Evolutionary conservation across 2,888 invertebrate species (phyloP), one percentile per base, ranked within the genome.

Genomic region (Pterobdella sp.): DNA sequence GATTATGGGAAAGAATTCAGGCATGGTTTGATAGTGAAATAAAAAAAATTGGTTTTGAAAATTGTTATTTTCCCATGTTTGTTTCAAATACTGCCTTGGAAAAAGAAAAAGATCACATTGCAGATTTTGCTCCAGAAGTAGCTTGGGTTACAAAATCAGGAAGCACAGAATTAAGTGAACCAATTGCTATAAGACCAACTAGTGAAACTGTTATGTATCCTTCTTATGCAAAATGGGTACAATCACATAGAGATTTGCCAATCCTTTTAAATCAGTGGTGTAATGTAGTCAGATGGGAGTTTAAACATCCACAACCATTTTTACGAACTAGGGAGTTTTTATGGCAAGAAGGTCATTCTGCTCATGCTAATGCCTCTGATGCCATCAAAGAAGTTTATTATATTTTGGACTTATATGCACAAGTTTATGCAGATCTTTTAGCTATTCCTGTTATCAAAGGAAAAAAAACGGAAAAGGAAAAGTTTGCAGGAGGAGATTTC

Each of bases 151-250:
- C 98, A 0, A 93, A 90, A 84, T 96, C 95, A 18, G 98, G 98
- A 7, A 88, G 91, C 31, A 91, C 94, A 0, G 94, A 97, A 76
- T 86, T 99, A 81, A 94, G 94, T 0, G 97, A 98, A 83, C 97
- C 92, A 56, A 93, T 98, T 80, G 98, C 98, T 65, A 90, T 98
- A 76, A 88, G 98, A 72, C 98, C 98, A 36, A 99, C 98, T 4
- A 95, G 95, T 72, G 98, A 99, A 86, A 99, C 98, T 1, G 95
- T 93, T 72, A 98, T 99, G 97, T 99, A 98, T 85, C 98, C 98
- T 3, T 90, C 95, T 0, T 98, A 92, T 85, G 93, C 96, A 49
- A 94, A 94, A 84, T 98, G 98, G 98, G 89, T 97, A 74, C 94
- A 96, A 85, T 96, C 96, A 64, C 92, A 99, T 82, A 86, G 97